These are phyloP conservation scores for Alcedo quadribrachys DNA, from an alignment of 2,797 vertebrate species.

Conservation along the genomic window DNA sequence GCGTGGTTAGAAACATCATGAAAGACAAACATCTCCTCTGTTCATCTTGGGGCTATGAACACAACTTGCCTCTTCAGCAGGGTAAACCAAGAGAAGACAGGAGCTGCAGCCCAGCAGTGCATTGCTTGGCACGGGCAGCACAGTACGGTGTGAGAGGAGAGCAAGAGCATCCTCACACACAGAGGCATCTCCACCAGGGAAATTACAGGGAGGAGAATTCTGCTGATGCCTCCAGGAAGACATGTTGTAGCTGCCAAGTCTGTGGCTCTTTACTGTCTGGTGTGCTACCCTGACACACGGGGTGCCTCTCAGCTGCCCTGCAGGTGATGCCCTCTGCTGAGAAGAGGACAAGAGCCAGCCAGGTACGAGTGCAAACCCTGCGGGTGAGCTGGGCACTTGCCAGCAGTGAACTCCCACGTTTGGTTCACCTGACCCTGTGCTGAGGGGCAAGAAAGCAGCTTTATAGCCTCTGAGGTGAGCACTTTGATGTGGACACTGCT, in stretches of 20 bases:
- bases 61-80: constrained; percentile 19
- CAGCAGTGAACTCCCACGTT: neutral
- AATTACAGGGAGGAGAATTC: neutral
- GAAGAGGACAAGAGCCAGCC: neutral
- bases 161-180: neutral
- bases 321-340: neutral
- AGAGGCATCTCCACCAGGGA: neutral
- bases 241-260: neutral
- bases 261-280: neutral
- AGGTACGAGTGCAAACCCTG: neutral
- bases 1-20: neutral
- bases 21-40: neutral
- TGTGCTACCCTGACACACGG: neutral
- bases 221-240: neutral
- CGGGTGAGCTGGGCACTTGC: fast-evolving
- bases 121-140: neutral
- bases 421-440: neutral
- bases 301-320: neutral
- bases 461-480: neutral
- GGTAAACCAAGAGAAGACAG: neutral
- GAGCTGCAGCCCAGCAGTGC: neutral
- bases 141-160: neutral
- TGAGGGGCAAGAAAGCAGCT: neutral
- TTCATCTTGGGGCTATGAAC: neutral
- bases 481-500: neutral